Percentiles rank a stretch among this genome's conserved stretches.
Evolutionary conservation across 2,888 invertebrate genomes (phyloP).

Genomic region (Oxytorus armatus): DNA sequence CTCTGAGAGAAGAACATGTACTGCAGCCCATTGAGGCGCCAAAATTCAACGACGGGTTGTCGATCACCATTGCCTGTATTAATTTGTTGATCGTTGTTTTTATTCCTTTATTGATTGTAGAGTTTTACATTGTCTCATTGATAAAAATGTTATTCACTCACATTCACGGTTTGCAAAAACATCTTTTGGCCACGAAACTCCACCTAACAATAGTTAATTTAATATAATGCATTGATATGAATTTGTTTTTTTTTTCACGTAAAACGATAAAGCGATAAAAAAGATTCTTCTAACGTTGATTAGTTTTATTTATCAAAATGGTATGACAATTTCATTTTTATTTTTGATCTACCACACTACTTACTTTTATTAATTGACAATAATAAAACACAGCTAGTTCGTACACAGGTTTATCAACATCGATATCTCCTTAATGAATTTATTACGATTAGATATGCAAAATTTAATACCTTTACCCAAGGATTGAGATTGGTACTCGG

Average conservation of each 20-base stretch:
- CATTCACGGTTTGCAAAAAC: conserved; percentile 58
- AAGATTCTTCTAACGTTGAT: no score
- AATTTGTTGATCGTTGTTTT: background rate
- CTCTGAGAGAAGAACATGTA: conserved; percentile 85
- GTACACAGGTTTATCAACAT: no score
- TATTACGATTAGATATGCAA: conserved; percentile 11
- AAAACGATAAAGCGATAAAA: no score
- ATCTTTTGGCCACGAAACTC: conserved; percentile 57
- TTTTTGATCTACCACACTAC: no score
- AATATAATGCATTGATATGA: no score
- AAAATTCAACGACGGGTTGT: conserved; percentile 77
- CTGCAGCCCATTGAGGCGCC: conserved; percentile 83
- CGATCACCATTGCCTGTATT: conserved; percentile 64
- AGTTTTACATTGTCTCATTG: background rate
- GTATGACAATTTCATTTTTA: no score
- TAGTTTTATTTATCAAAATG: no score
- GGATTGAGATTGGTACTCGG: conserved; percentile 1
- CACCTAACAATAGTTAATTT: no score
- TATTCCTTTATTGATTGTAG: background rate
- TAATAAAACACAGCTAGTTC: no score
- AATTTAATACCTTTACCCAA: conserved; percentile 27
- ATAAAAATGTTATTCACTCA: conserved; percentile 47
- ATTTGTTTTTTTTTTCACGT: no score
- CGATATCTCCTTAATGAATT: conserved; percentile 23
- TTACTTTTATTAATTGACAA: no score